Evolutionary conservation across 1,140 invertebrate species (phyloP), one percentile per base, ranked within the genome.

Genomic region (Bombus huntii): DNA sequence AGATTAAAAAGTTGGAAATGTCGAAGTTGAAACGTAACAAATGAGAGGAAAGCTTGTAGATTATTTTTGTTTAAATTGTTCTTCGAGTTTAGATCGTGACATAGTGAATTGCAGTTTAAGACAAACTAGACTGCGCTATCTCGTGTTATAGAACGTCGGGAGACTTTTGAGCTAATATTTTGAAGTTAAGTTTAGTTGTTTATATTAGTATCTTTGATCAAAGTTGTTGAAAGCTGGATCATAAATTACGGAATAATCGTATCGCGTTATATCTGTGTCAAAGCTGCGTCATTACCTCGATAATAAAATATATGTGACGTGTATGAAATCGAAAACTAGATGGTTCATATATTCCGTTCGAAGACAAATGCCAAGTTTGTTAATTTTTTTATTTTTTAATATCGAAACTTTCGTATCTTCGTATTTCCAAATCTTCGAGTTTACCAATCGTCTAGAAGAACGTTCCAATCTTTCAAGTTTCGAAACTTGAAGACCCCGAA

Each of bases 161-260:
- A 25, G 34, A 57, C 12, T 37, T 57, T n/a, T 22, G 1, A 8
- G 13, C 39, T 62, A 39, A 34, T 77, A 42, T n/a, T 34, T 15
- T 22, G 12, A 77, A 77, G 5, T 78, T 39, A 31, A 42, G 53
- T 18, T 9, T 22, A 37, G 9, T 68, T 12, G 37, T 22, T 39
- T n/a, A 65, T 77, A 65, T 42, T 65, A 62, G 15, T 77, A 62
- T 31, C 34, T 78, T 78, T 31, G 59, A 42, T 42, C 25, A 65
- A 78, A 65, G 3, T 42, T 62, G 28, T 15, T 18, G 15, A 31
- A 65, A 42, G 15, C 5, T 65, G 15, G 0, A 13, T 18, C 57
- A 65, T 65, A 62, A 78, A 65, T 39, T n/a, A 62, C 28, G 1
- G 47, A 22, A 53, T 53, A 53, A 53, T 22, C 18, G 47, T 42